Percentiles rank a stretch among this genome's conserved stretches.
These are phyloP conservation scores for Cynodonichthys magdalenae DNA, from an alignment of 2,797 vertebrate species.

Conservation along the genomic window DNA sequence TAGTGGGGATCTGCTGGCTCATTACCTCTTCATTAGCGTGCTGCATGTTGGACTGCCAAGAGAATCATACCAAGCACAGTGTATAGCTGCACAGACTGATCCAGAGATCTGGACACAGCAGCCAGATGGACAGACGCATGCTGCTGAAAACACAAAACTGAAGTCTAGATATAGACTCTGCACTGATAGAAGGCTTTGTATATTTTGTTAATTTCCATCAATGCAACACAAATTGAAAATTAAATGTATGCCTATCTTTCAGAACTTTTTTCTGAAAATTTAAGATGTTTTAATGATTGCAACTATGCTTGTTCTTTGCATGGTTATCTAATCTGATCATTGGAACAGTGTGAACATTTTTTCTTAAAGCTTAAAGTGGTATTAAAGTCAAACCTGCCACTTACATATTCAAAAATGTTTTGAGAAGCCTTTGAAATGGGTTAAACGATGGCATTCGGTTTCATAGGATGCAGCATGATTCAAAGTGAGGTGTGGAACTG, in stretches of 20 bases:
- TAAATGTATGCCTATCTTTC: slow-evolving; percentile 20
- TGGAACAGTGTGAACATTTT: slow-evolving; percentile 44
- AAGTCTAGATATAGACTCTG: slow-evolving; percentile 11
- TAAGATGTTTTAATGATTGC: slow-evolving; percentile 36
- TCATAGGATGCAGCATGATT: slow-evolving; percentile 69
- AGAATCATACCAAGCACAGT: slow-evolving; percentile 67
- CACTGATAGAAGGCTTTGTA: slow-evolving; percentile 16
- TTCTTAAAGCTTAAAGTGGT: slow-evolving; percentile 55
- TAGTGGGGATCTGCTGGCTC: slow-evolving; percentile 73
- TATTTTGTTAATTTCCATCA: slow-evolving; percentile 23
- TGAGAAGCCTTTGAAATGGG: slow-evolving; percentile 78
- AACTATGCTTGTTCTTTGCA: slow-evolving; percentile 60
- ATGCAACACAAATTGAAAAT: slow-evolving; percentile 29
- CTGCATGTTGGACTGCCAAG: slow-evolving; percentile 67
- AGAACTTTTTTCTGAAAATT: neutral
- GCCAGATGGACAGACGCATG: slow-evolving; percentile 62
- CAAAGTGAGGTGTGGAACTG: slow-evolving; percentile 71
- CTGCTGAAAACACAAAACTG: slow-evolving; percentile 42
- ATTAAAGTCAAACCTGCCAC: slow-evolving; percentile 81
- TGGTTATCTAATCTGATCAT: slow-evolving; percentile 70
- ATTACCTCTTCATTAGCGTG: slow-evolving; percentile 81
- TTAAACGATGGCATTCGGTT: slow-evolving; percentile 67
- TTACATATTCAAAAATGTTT: slow-evolving; percentile 72
- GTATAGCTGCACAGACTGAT: slow-evolving; percentile 57
- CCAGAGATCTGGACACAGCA: slow-evolving; percentile 52